Evolutionary conservation across 2,113 vertebrate genomes (phyloP).

Genomic region (Hipposideros armiger): DNA sequence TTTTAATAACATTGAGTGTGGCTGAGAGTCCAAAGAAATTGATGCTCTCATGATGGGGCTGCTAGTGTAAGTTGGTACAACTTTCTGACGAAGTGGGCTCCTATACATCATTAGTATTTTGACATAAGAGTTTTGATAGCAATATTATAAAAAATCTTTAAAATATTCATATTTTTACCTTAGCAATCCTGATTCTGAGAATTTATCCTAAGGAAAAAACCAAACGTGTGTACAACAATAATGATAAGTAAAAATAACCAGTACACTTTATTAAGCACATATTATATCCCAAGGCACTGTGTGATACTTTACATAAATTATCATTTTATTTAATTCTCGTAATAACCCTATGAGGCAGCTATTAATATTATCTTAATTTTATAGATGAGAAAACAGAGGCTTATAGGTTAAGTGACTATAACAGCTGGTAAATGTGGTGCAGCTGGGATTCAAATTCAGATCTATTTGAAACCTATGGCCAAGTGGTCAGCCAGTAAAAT

Average conservation of each 20-base stretch:
- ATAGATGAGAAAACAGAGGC: slow-evolving; percentile 7
- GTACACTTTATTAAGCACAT: not conserved
- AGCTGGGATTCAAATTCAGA: not conserved
- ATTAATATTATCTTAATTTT: slow-evolving; percentile 31
- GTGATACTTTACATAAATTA: slow-evolving; percentile 41
- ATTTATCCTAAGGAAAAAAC: slow-evolving; percentile 41
- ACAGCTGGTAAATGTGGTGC: not conserved
- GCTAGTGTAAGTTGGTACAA: not conserved
- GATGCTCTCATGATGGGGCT: not conserved
- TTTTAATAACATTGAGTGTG: slow-evolving; percentile 1
- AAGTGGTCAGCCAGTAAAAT: not conserved
- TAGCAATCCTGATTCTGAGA: slow-evolving; percentile 48
- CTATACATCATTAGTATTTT: slow-evolving; percentile 17
- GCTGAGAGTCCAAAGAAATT: slow-evolving; percentile 23
- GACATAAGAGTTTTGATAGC: not conserved
- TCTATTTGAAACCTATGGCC: not conserved
- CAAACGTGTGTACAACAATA: not conserved
- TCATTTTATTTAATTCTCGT: slow-evolving; percentile 53
- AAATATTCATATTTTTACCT: slow-evolving; percentile 45
- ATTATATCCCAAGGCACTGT: not conserved
- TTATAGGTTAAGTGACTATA: not conserved
- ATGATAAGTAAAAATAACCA: slow-evolving; percentile 25
- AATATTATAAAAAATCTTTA: not conserved
- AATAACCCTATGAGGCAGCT: slow-evolving; percentile 15
- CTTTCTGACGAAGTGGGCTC: slow-evolving; percentile 2